These are phyloP conservation scores for Tachypleus tridentatus DNA, from an alignment of 1,140 invertebrate species.

Conservation along the genomic window DNA sequence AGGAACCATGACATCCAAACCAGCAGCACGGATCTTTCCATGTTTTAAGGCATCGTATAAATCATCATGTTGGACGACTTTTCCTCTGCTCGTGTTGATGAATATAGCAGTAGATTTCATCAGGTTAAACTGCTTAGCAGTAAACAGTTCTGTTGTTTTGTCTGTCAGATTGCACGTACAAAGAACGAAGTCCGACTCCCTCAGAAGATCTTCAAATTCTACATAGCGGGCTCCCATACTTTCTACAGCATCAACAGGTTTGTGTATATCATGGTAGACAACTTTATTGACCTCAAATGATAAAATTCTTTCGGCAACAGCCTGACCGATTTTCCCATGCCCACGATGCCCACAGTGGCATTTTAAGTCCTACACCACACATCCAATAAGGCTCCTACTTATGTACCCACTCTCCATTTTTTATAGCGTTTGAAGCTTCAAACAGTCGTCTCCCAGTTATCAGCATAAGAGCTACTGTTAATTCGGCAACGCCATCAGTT, in stretches of 20 bases:
- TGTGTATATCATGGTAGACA: constrained; percentile 29
- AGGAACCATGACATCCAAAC: constrained; percentile 58
- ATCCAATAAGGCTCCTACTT: constrained; percentile 5
- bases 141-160: constrained; percentile 62
- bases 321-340: constrained; percentile 19
- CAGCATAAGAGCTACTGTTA: constrained; percentile 18
- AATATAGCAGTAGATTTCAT: constrained; percentile 71
- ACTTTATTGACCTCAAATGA: constrained; percentile 27
- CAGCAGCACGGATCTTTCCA: constrained; percentile 66
- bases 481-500: constrained; percentile 20
- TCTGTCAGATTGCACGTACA: constrained; percentile 53
- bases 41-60: constrained; percentile 59
- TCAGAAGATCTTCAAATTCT: constrained; percentile 51
- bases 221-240: constrained; percentile 52
- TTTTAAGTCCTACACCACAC: constrained; percentile 7
- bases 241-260: constrained; percentile 29
- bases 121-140: constrained; percentile 52
- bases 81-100: constrained; percentile 52
- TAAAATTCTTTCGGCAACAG: constrained; percentile 33
- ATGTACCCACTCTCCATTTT: constrained; percentile 9
- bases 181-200: constrained; percentile 65
- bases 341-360: constrained; percentile 6
- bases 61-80: constrained; percentile 63
- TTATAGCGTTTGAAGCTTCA: constrained; percentile 14
- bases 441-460: constrained; percentile 14